Base-by-base conservation (phyloP, 2,888 invertebrate genomes). In the Dendrolimus pini region DNA sequence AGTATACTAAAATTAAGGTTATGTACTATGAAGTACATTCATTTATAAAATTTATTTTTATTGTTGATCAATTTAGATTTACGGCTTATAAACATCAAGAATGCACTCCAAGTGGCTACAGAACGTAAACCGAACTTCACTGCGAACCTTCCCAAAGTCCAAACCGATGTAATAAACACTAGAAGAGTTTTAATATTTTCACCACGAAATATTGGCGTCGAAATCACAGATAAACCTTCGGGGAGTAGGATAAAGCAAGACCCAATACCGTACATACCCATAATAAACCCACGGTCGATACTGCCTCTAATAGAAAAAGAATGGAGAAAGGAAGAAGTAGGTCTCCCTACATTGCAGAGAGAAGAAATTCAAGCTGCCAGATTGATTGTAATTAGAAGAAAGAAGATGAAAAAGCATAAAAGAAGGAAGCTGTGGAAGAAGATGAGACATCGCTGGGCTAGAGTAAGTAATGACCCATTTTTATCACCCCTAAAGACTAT, bases 371-470 rank as follows among this genome's bases (percentile, higher is more conserved):
- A 94, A 71, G 96, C 96, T 0, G 93, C 92, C 0, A 89, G 95
- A 57, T 81, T 97, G 60, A 94, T 97, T 64, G 94, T 95, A 0
- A 96, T 97, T 52, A 91, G 97, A 56, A 90, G 94, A 56, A 93
- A 93, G 58, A 97, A 97, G 84, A 97, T 98, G 96, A 96, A 94
- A 80, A 96, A 95, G 69, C 97, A 97, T 74, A 95, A 97, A 78
- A 85, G 95, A 55, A 94, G 85, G 78, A 97, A 97, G 82, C 85
- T 96, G 58, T 92, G 95, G 64, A 96, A 95, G 76, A 93, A 91
- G 71, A 95, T 96, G 95, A 94, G 94, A 70, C 94, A 93, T 78
- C 92, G 93, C 62, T 95, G 95, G 94, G 94, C 93, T 1, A 95
- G 95, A 82, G 92, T 92, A 64, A 82, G 79, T 62, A 59, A 6